Conservation (phyloP, 2,888 invertebrate species). For the Andricus curvator region DNA sequence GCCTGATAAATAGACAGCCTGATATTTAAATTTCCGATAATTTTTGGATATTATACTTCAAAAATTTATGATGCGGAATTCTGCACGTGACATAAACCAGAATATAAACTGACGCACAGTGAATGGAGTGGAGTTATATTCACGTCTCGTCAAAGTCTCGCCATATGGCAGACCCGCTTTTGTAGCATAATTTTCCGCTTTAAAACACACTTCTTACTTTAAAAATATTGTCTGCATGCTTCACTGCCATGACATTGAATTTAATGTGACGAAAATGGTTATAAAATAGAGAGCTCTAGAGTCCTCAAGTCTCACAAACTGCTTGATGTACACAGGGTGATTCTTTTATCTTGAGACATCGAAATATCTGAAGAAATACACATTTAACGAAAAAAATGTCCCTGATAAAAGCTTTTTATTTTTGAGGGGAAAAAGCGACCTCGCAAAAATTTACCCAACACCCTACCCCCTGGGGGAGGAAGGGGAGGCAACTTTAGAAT, state of each 20-base stretch:
- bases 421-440: too few species aligned
- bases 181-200: not conserved
- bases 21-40: not conserved
- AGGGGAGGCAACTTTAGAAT: too few species aligned
- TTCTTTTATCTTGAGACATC: too few species aligned
- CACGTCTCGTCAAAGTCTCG: not conserved
- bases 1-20: too few species aligned
- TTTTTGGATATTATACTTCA: not conserved
- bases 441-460: too few species aligned
- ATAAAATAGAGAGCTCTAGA: not conserved
- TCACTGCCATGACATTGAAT: too few species aligned
- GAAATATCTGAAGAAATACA: too few species aligned
- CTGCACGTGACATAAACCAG: not conserved
- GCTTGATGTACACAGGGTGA: too few species aligned
- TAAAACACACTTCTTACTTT: not conserved
- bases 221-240: not conserved
- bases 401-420: too few species aligned
- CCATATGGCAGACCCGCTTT: not conserved
- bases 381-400: too few species aligned
- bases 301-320: too few species aligned
- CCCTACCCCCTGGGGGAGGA: too few species aligned
- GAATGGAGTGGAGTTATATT: not conserved
- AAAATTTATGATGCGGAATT: not conserved
- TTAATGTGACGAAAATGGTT: not conserved
- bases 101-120: not conserved